phyloP scores from a whole-genome alignment of 2,888 invertebrate genomes.

The Patella caerulea region DNA sequence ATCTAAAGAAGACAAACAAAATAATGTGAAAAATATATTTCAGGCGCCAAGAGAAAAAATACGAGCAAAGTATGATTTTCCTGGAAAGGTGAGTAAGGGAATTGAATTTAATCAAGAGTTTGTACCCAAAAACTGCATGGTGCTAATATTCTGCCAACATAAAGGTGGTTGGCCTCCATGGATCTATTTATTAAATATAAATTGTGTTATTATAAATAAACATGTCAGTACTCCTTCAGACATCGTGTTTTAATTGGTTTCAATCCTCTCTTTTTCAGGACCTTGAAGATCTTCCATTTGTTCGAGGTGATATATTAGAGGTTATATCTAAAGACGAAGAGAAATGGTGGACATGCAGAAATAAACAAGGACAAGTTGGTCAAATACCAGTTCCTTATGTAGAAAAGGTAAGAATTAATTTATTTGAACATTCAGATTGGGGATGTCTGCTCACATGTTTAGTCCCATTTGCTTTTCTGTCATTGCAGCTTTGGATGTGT shows the following conservation, averaged over 20 bases:
- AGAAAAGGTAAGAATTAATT: slow-evolving; percentile 52
- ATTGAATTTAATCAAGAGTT: no score
- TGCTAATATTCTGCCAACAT: no score
- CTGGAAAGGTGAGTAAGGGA: slow-evolving; percentile 81
- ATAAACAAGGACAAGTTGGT: slow-evolving; percentile 87
- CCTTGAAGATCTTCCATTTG: slow-evolving; percentile 94
- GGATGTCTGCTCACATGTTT: background rate
- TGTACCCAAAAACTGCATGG: no score
- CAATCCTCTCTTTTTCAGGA: slow-evolving; percentile 77
- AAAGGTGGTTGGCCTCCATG: no score
- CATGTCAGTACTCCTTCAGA: background rate
- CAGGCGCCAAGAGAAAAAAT: slow-evolving; percentile 86
- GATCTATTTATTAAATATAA: background rate
- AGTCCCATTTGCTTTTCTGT: no score
- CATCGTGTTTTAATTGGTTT: background rate
- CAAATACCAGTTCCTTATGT: slow-evolving; percentile 98
- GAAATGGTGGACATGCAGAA: slow-evolving; percentile 98
- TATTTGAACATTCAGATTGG: background rate
- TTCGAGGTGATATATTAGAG: slow-evolving; percentile 92
- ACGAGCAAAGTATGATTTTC: slow-evolving; percentile 93
- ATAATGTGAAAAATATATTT: slow-evolving; percentile 33
- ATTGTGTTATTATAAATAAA: background rate
- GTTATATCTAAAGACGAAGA: slow-evolving; percentile 96
- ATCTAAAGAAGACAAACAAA: no score
- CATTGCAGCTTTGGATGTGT: no score